Evolutionary conservation across 2,888 invertebrate genomes (phyloP).

Genomic region (Drosophila percnosoma): DNA sequence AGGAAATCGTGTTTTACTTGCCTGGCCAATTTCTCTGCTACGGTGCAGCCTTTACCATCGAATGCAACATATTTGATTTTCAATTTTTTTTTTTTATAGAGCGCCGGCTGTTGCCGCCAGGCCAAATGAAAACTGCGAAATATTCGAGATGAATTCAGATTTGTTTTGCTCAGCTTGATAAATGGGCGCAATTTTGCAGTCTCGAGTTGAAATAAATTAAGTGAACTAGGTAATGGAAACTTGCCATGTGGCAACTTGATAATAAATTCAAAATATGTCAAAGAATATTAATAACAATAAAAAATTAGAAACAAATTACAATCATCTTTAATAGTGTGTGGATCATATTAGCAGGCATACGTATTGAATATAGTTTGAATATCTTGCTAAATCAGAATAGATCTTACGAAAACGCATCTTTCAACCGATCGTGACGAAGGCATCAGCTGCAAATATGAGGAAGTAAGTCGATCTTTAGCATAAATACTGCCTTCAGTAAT

Average conservation of each 20-base stretch:
- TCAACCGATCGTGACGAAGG: no score
- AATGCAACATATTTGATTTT: constrained; percentile 63
- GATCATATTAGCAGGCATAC: neutral
- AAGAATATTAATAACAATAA: neutral
- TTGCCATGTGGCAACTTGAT: neutral
- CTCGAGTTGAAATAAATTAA: neutral
- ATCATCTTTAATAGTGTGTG: neutral
- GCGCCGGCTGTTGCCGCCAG: constrained; percentile 1
- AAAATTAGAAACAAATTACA: neutral
- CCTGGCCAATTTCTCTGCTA: constrained; percentile 18
- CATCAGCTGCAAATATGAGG: neutral
- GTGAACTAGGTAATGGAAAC: constrained; percentile 1
- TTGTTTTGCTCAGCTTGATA: neutral
- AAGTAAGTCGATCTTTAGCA: neutral
- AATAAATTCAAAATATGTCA: neutral
- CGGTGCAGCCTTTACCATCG: constrained; percentile 26
- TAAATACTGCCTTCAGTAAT: neutral
- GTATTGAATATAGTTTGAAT: neutral
- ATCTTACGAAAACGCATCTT: neutral
- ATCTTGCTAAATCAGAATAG: neutral
- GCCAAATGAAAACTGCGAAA: constrained; percentile 5
- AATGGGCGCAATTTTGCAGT: constrained; percentile 1
- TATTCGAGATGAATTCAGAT: constrained; percentile 23
- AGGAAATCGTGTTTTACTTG: neutral
- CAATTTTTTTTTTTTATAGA: constrained; percentile 39